These are phyloP conservation scores for Irena cyanogastra DNA, from an alignment of 2,113 vertebrate genomes.

Conservation along the genomic window DNA sequence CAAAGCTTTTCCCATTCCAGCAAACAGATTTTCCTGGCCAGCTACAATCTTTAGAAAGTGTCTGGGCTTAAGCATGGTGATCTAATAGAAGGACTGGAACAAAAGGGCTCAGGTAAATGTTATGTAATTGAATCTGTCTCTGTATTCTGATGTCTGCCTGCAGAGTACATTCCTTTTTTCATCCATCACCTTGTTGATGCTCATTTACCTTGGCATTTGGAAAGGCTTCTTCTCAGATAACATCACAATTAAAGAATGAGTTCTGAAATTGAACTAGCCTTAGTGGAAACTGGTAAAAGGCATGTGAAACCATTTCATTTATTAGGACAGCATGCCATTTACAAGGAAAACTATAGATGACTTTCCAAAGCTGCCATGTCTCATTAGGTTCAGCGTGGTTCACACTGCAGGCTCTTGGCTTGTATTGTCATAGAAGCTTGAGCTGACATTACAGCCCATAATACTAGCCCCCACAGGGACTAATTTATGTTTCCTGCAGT, in stretches of 20 bases:
- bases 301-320: slow-evolving; percentile 57
- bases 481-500: slow-evolving; percentile 42
- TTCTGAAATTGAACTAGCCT: slow-evolving; percentile 43
- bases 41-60: background rate
- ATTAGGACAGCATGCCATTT: slow-evolving; percentile 34
- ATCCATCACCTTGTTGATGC: background rate
- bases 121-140: background rate
- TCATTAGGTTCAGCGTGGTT: slow-evolving; percentile 42
- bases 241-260: slow-evolving; percentile 64
- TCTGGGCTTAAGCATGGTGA: background rate
- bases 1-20: slow-evolving; percentile 3
- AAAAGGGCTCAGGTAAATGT: background rate
- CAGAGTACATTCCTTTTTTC: background rate
- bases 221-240: slow-evolving; percentile 43
- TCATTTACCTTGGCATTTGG: slow-evolving; percentile 43
- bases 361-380: slow-evolving; percentile 63
- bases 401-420: slow-evolving; percentile 10
- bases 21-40: background rate
- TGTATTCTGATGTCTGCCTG: background rate
- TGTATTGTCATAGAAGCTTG: slow-evolving; percentile 24
- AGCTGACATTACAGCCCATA: slow-evolving; percentile 32
- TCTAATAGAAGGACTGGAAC: background rate
- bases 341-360: slow-evolving; percentile 47
- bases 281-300: slow-evolving; percentile 42
- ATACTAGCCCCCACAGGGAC: background rate